Percentiles rank a stretch among this genome's conserved stretches.
Conservation (phyloP, 1,140 invertebrate species). For the Brachionus paranguensis region DNA sequence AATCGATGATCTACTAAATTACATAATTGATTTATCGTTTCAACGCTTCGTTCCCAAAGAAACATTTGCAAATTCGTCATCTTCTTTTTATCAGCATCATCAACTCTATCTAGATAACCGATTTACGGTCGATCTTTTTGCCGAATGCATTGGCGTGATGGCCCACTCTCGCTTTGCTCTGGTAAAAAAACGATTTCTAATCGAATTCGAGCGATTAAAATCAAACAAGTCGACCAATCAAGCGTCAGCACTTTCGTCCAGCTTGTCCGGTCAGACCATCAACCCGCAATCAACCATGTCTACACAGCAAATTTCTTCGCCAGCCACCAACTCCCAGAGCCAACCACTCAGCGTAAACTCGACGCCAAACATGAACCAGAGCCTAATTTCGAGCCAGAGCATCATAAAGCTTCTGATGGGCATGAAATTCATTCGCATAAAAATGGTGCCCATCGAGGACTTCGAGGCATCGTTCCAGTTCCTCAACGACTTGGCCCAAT, state of each 20-base stretch:
- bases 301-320: neutral
- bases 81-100: conserved; percentile 62
- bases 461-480: conserved; percentile 98
- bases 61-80: conserved; percentile 62
- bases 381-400: conserved; percentile 54
- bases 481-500: conserved; percentile 94
- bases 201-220: neutral
- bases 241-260: neutral
- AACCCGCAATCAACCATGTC: neutral
- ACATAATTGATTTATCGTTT: conserved; percentile 93
- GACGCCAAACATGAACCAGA: neutral
- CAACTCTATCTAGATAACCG: conserved; percentile 81
- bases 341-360: neutral
- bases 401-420: conserved; percentile 97
- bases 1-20: conserved; percentile 85
- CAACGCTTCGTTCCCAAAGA: conserved; percentile 96
- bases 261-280: neutral
- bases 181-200: neutral
- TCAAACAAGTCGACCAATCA: neutral
- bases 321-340: neutral
- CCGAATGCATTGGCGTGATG: conserved; percentile 94
- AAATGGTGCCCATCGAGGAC: conserved; percentile 98
- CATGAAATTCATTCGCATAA: conserved; percentile 96
- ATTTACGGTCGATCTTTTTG: conserved; percentile 89
- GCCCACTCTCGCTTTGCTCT: conserved; percentile 62